Evolutionary conservation across 2,888 invertebrate species (phyloP).

Genomic region (Hedya salicella): DNA sequence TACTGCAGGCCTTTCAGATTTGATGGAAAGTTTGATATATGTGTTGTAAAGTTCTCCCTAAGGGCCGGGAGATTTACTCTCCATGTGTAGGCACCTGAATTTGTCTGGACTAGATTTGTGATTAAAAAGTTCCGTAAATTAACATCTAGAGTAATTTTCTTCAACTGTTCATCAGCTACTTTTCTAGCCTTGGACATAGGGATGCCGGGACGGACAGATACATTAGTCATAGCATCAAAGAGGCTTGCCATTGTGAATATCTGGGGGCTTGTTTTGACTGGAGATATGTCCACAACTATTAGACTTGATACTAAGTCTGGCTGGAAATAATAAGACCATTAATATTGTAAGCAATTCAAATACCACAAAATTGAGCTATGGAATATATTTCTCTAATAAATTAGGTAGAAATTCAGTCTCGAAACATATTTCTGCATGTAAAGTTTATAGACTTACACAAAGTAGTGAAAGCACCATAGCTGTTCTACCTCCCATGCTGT

Average conservation of each 20-base stretch:
- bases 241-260: constrained; percentile 86
- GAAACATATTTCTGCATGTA: no score
- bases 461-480: constrained; percentile 93
- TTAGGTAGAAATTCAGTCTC: no score
- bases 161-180: constrained; percentile 86
- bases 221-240: constrained; percentile 87
- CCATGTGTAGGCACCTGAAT: constrained; percentile 89
- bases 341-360: no score
- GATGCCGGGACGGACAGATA: constrained; percentile 86
- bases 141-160: constrained; percentile 82
- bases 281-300: constrained; percentile 90
- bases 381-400: no score
- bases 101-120: constrained; percentile 91
- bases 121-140: constrained; percentile 91
- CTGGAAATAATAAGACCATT: constrained; percentile 62
- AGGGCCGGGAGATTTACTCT: constrained; percentile 91
- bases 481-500: constrained; percentile 98
- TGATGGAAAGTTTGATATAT: constrained; percentile 88
- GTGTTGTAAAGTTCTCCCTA: constrained; percentile 86
- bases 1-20: constrained; percentile 79
- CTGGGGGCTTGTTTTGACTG: constrained; percentile 86
- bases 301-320: constrained; percentile 87
- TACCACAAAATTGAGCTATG: no score
- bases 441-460: constrained; percentile 71
- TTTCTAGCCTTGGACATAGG: constrained; percentile 89